Conservation (phyloP, 2,113 vertebrate species). For the Anseranas semipalmata region DNA sequence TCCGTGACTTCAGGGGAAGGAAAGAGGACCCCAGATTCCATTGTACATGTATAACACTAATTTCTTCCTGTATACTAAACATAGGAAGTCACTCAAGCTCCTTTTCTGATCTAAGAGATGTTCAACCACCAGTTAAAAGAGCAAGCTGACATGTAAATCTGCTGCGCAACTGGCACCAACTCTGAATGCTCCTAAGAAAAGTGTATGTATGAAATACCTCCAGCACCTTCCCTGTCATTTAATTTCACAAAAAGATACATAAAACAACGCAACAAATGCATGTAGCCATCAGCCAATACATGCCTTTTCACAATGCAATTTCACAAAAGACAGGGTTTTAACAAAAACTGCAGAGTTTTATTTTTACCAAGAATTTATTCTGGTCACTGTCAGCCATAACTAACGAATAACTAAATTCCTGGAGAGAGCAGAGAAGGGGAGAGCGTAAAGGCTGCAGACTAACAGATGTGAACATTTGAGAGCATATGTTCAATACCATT, state of each 20-base stretch:
- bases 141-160: not conserved
- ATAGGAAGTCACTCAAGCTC: not conserved
- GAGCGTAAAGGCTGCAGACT: not conserved
- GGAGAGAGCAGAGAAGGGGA: not conserved
- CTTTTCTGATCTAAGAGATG: not conserved
- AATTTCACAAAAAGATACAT: not conserved
- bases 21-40: slow-evolving; percentile 9
- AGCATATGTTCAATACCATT: not conserved
- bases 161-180: not conserved
- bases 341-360: not conserved
- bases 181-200: not conserved
- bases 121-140: not conserved
- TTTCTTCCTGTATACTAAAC: not conserved
- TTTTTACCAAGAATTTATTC: not conserved
- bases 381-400: not conserved
- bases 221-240: not conserved
- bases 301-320: not conserved
- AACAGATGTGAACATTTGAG: not conserved
- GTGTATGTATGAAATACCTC: not conserved
- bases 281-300: not conserved
- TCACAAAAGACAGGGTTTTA: not conserved
- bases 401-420: not conserved
- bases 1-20: not conserved
- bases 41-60: not conserved
- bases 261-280: not conserved